phyloP scores from a whole-genome alignment of 2,797 vertebrate genomes.

The Ciconia nigra region DNA sequence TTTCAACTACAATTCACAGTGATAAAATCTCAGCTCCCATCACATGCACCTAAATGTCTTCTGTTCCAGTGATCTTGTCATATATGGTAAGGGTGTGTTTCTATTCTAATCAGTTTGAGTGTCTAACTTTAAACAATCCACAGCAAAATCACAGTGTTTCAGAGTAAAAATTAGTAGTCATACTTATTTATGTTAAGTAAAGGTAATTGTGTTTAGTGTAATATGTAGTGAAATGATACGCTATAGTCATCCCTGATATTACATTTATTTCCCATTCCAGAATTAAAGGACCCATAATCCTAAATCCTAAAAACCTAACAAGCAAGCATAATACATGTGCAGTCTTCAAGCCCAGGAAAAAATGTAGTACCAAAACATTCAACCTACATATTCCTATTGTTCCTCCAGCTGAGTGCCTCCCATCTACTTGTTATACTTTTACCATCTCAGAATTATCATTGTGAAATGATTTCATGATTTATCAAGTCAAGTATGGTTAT shows the following conservation, averaged over 20 bases:
- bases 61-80: neutral
- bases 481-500: neutral
- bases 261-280: neutral
- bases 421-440: neutral
- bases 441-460: neutral
- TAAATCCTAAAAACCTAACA: neutral
- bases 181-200: neutral
- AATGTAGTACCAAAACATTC: neutral
- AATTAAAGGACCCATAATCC: neutral
- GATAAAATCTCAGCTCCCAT: neutral
- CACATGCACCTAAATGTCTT: neutral
- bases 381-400: neutral
- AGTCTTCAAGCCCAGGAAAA: neutral
- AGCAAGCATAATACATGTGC: neutral
- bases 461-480: slow-evolving; percentile 16
- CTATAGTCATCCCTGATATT: neutral
- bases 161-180: neutral
- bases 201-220: neutral
- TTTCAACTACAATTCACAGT: neutral
- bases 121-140: neutral
- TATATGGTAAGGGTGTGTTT: neutral
- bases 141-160: neutral
- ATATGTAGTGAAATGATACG: neutral
- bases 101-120: neutral
- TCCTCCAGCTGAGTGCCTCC: neutral